Percentiles rank a stretch among this genome's conserved stretches.
These are phyloP conservation scores for Ochropleura leucogaster DNA, from an alignment of 2,888 invertebrate genomes.

Conservation along the genomic window DNA sequence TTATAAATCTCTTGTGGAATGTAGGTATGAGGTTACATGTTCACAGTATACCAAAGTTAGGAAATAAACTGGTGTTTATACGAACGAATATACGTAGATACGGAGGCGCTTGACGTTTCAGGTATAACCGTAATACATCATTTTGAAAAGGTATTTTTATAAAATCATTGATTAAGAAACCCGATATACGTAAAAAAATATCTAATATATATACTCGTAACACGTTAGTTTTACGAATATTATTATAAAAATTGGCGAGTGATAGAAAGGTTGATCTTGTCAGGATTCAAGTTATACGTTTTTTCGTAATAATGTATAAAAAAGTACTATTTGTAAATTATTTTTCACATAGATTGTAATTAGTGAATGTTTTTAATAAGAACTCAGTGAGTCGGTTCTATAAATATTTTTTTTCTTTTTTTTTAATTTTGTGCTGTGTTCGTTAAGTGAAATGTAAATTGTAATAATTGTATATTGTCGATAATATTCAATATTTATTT, in stretches of 20 bases:
- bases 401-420: conserved; percentile 78
- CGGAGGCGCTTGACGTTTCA: conserved; percentile 68
- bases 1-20: conserved; percentile 78
- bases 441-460: conserved; percentile 89
- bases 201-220: conserved; percentile 88
- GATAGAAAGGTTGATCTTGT: conserved; percentile 79
- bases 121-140: conserved; percentile 74
- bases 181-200: conserved; percentile 89
- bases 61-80: conserved; percentile 83
- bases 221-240: conserved; percentile 84
- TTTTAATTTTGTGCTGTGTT: conserved; percentile 88
- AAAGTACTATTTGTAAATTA: conserved; percentile 86
- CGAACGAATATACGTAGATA: conserved; percentile 69
- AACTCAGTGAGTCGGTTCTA: conserved; percentile 86
- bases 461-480: conserved; percentile 90
- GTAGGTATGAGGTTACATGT: conserved; percentile 80
- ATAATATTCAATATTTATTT: conserved; percentile 89
- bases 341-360: conserved; percentile 86
- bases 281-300: conserved; percentile 89
- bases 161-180: conserved; percentile 89
- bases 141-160: conserved; percentile 88
- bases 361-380: conserved; percentile 85
- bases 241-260: conserved; percentile 77
- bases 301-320: conserved; percentile 86
- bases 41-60: conserved; percentile 91